Base-by-base conservation (phyloP, 2,113 vertebrate species). In the Hippoglossus stenolepis region DNA sequence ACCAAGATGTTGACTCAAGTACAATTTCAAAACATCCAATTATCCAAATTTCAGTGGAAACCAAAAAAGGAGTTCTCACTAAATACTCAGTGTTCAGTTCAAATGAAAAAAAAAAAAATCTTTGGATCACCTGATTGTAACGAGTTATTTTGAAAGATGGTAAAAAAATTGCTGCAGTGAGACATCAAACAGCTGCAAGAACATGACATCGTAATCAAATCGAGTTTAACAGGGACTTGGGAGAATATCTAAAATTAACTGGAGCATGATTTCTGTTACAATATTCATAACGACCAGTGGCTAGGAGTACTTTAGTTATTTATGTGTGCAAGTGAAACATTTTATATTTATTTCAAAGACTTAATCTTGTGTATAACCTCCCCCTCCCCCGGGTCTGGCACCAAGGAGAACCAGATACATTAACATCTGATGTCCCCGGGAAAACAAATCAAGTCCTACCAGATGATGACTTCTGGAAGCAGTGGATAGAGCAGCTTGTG, bases 11-110 rank as follows among this genome's bases (percentile, higher is more conserved):
- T 80, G 69, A 84, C 17, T 51, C 47, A 18, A 51, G 47, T 9
- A 51, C 43, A 53, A 80, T 64, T 72, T 35, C 58, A 69, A 84
- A 84, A 87, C 80, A 70, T 78, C 35, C 13, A 75, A 84, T 80
- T 80, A 65, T 78, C 58, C 47, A 18, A 51, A 51, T 15, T 51
- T 51, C 15, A 7, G 4, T 17, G 47, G 17, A 51, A 51, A 51
- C 47, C 47, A 47, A 15, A 47, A 12, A 15, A 38, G 5, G 6
- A 38, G 35, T 38, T 38, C 5, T 38, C 35, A 47, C 45, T 2
- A 13, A 47, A 15, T 47, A 20, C 15, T 51, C 47, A 18, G 47
- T 20, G 47, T 17, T 5, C 4, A 49, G 47, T 43, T 10, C 2
- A 12, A 51, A 18, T 17, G 17, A 51, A 18, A 18, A 49, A 15